Conservation (phyloP, 2,888 invertebrate genomes). For the Seladonia tumulorum region DNA sequence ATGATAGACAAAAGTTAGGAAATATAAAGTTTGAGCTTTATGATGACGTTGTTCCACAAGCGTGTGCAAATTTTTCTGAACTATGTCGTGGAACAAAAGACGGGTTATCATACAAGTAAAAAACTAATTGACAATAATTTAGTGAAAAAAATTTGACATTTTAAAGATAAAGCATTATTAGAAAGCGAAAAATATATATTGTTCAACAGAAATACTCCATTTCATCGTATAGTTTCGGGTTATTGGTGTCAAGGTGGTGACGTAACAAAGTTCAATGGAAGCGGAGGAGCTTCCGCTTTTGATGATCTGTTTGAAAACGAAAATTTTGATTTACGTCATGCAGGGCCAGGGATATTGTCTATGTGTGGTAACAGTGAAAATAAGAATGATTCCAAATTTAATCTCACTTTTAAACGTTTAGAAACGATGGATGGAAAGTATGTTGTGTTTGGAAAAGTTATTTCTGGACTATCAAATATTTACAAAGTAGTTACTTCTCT, state of each 20-base stretch:
- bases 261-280: slow-evolving; percentile 86
- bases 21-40: slow-evolving; percentile 82
- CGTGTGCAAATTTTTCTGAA: slow-evolving; percentile 81
- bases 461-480: slow-evolving; percentile 74
- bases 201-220: slow-evolving; percentile 76
- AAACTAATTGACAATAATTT: slow-evolving; percentile 83
- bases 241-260: slow-evolving; percentile 87
- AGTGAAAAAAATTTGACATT: background rate
- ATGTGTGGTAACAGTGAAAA: slow-evolving; percentile 84
- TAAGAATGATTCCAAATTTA: slow-evolving; percentile 86
- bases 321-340: slow-evolving; percentile 84
- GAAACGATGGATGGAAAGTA: slow-evolving; percentile 85
- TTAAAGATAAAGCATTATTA: background rate
- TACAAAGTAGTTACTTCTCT: slow-evolving; percentile 71
- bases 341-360: slow-evolving; percentile 86
- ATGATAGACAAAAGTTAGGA: slow-evolving; percentile 76
- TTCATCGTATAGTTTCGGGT: slow-evolving; percentile 86
- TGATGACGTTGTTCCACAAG: slow-evolving; percentile 79
- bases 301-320: slow-evolving; percentile 84
- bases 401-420: slow-evolving; percentile 86
- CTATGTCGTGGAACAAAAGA: slow-evolving; percentile 78
- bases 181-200: slow-evolving; percentile 11
- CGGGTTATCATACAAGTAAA: slow-evolving; percentile 81
- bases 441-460: slow-evolving; percentile 87
- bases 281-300: slow-evolving; percentile 85